phyloP scores from a whole-genome alignment of 2,797 vertebrate species.

The Paramormyrops hopkinsi region DNA sequence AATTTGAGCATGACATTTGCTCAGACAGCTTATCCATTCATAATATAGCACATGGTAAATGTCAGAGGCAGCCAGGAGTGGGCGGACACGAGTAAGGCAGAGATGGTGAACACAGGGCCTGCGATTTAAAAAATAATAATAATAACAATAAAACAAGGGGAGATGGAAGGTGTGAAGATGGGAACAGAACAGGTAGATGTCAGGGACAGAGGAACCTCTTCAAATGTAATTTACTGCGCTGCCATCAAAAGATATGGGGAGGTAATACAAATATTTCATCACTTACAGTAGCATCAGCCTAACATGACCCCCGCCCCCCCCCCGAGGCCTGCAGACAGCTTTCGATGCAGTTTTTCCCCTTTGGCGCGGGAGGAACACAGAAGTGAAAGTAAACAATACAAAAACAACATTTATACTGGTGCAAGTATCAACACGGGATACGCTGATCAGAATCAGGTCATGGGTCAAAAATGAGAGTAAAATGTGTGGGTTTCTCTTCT shows the following conservation, averaged over 20 bases:
- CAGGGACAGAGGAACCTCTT: background rate
- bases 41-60: background rate
- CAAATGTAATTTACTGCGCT: background rate
- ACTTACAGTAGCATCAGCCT: slow-evolving; percentile 7
- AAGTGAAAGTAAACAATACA: background rate
- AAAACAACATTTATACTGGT: background rate
- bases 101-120: background rate
- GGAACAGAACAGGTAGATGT: background rate
- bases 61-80: background rate
- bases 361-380: background rate
- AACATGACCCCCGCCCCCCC: background rate
- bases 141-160: background rate
- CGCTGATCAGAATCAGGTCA: background rate
- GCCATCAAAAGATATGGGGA: background rate
- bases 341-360: background rate
- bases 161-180: background rate
- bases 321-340: background rate
- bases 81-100: background rate
- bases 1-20: slow-evolving; percentile 1
- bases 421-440: background rate
- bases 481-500: background rate
- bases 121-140: background rate
- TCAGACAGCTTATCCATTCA: slow-evolving; percentile 13
- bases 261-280: slow-evolving; percentile 9
- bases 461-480: background rate